Evolutionary conservation across 2,888 invertebrate genomes (phyloP).

Genomic region (Noctua janthina): DNA sequence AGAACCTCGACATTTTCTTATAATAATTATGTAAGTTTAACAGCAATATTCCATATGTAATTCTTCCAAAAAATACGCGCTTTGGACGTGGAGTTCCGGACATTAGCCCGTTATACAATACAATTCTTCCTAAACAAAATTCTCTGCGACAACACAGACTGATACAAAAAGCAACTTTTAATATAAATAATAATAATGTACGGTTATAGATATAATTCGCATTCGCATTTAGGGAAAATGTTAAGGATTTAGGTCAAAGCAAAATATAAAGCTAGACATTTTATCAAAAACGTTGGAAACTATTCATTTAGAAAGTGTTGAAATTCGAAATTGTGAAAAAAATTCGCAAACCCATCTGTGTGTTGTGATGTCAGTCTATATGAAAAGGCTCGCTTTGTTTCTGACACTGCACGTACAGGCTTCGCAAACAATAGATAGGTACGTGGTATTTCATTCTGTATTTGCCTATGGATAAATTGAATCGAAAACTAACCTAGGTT

Average conservation of each 20-base stretch:
- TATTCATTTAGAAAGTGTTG: slow-evolving; percentile 17
- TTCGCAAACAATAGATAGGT: slow-evolving; percentile 33
- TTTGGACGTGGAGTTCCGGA: too few relatives aligned
- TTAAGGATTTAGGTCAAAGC: not conserved
- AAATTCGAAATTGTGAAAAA: slow-evolving; percentile 22
- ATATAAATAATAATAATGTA: not conserved
- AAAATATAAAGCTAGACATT: slow-evolving; percentile 35
- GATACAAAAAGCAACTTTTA: not conserved
- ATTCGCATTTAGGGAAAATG: not conserved
- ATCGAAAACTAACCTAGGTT: not conserved
- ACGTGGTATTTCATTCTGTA: slow-evolving; percentile 12
- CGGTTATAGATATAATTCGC: not conserved
- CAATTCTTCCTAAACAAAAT: too few relatives aligned
- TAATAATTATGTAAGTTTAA: not conserved
- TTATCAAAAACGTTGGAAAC: not conserved
- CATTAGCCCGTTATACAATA: too few relatives aligned
- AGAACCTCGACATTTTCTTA: not conserved
- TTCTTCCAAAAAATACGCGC: too few relatives aligned
- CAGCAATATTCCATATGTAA: not conserved
- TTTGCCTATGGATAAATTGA: not conserved
- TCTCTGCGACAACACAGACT: not conserved
- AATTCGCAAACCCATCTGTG: slow-evolving; percentile 8
- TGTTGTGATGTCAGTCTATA: slow-evolving; percentile 32
- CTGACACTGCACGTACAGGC: slow-evolving; percentile 8
- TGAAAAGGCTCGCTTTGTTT: slow-evolving; percentile 29